Percentiles rank a stretch among this genome's conserved stretches.
phyloP scores from a whole-genome alignment of 2,797 vertebrate genomes.

The Distichodus sexfasciatus region DNA sequence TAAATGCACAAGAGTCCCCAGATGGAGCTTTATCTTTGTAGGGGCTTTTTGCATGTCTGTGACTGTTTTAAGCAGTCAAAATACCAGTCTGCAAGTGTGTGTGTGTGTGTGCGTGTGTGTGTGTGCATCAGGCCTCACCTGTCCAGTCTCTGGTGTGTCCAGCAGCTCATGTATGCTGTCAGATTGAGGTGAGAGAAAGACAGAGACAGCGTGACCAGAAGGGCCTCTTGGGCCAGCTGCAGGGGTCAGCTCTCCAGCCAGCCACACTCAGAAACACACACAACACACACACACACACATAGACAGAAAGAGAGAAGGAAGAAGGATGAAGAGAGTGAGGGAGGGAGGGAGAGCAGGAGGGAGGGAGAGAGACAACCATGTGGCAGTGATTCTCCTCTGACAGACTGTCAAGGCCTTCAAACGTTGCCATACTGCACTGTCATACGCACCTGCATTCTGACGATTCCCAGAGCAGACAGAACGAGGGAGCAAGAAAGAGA shows the following conservation, averaged over 20 bases:
- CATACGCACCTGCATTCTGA: slow-evolving; percentile 60
- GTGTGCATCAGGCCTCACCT: slow-evolving; percentile 69
- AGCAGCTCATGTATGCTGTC: slow-evolving; percentile 80
- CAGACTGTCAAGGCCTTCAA: slow-evolving; percentile 75
- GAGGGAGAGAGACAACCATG: slow-evolving; percentile 60
- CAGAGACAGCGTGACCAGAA: slow-evolving; percentile 76
- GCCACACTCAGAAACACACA: slow-evolving; percentile 19
- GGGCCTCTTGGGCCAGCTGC: slow-evolving; percentile 65
- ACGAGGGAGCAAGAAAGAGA: slow-evolving; percentile 10
- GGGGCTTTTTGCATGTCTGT: background rate
- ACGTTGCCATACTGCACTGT: slow-evolving; percentile 63
- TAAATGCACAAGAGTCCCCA: background rate
- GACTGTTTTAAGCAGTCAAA: background rate
- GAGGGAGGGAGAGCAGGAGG: background rate
- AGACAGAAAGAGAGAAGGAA: slow-evolving; percentile 57
- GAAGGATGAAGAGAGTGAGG: slow-evolving; percentile 1
- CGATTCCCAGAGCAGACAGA: slow-evolving; percentile 19
- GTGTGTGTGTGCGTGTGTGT: slow-evolving; percentile 35
- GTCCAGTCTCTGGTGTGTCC: slow-evolving; percentile 79
- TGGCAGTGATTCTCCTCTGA: slow-evolving; percentile 77
- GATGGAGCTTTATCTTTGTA: background rate
- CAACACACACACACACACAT: slow-evolving; percentile 26
- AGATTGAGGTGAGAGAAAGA: slow-evolving; percentile 79
- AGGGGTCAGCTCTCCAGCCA: slow-evolving; percentile 76
- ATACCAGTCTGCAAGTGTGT: slow-evolving; percentile 1